Evolutionary conservation across 2,113 vertebrate species (phyloP).

Genomic region (Ia io): DNA sequence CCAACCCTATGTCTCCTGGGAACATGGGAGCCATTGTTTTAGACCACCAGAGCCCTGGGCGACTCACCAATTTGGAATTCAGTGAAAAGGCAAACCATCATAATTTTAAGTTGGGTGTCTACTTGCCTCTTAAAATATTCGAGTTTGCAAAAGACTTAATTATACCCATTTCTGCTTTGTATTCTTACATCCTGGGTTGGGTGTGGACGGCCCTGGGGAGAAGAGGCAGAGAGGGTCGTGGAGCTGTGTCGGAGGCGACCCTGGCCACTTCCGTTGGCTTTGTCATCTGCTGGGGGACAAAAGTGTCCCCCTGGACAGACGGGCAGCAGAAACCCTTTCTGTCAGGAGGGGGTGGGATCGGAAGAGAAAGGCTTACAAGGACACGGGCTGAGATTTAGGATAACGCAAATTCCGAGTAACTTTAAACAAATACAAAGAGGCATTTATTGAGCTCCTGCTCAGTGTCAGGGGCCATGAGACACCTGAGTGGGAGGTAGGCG

Average conservation of each 20-base stretch:
- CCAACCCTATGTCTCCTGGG: neutral
- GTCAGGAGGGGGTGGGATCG: neutral
- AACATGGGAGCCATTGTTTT: neutral
- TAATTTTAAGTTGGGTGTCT: neutral
- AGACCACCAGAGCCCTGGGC: neutral
- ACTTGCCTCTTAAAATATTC: neutral
- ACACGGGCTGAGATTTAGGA: neutral
- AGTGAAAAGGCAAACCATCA: neutral
- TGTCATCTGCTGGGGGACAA: neutral
- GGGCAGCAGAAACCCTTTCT: neutral
- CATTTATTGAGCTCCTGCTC: neutral
- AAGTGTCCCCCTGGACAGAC: neutral
- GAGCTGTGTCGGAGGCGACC: neutral
- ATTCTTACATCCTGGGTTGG: neutral
- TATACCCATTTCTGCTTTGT: neutral
- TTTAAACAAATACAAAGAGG: neutral
- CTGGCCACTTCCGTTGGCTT: neutral
- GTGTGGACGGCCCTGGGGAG: neutral
- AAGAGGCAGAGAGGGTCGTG: fast-evolving
- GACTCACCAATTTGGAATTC: neutral
- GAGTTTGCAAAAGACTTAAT: neutral
- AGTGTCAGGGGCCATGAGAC: neutral
- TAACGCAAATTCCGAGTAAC: neutral
- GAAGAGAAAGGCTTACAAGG: neutral
- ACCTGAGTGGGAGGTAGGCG: neutral